phyloP scores from a whole-genome alignment of 2,888 invertebrate genomes.

The Pyrochroa serraticornis region DNA sequence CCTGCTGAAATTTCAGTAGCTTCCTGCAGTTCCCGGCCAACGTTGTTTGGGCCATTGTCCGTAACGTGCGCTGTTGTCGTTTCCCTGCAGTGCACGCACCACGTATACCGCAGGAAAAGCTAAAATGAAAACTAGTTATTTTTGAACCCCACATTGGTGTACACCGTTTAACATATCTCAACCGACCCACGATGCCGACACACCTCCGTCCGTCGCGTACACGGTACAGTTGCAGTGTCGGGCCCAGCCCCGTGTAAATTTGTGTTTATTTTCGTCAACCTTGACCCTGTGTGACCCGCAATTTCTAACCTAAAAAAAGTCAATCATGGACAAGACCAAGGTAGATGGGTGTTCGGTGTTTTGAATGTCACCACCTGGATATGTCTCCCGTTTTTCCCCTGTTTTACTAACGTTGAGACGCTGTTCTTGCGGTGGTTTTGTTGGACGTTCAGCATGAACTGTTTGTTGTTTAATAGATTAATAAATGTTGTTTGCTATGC shows the following conservation, averaged over 20 bases:
- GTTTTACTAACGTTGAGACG: background rate
- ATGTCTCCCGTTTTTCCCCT: too few relatives aligned
- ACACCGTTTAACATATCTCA: slow-evolving; percentile 32
- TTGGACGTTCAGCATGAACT: background rate
- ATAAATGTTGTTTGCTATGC: too few relatives aligned
- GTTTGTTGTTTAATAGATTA: background rate
- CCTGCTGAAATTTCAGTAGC: too few relatives aligned
- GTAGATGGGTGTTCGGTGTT: slow-evolving; percentile 46
- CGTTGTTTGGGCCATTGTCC: background rate
- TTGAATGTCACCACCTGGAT: slow-evolving; percentile 2
- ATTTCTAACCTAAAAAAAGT: slow-evolving; percentile 42
- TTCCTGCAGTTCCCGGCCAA: too few relatives aligned
- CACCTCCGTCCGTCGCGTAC: slow-evolving; percentile 31
- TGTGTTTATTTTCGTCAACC: slow-evolving; percentile 46
- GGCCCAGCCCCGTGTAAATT: slow-evolving; percentile 29
- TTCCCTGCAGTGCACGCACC: slow-evolving; percentile 23
- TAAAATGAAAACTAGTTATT: slow-evolving; percentile 52
- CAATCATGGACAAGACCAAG: slow-evolving; percentile 39
- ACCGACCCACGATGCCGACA: slow-evolving; percentile 35
- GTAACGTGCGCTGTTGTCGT: slow-evolving; percentile 23
- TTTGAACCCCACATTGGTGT: slow-evolving; percentile 49
- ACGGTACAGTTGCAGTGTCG: slow-evolving; percentile 27
- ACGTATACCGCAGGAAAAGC: slow-evolving; percentile 41
- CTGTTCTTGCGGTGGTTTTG: too few relatives aligned
- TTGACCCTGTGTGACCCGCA: slow-evolving; percentile 45